A percentile compares a stretch with the other conserved stretches of the same genome.
Conservation (phyloP, 2,113 vertebrate genomes). For the Hoplias malabaricus region DNA sequence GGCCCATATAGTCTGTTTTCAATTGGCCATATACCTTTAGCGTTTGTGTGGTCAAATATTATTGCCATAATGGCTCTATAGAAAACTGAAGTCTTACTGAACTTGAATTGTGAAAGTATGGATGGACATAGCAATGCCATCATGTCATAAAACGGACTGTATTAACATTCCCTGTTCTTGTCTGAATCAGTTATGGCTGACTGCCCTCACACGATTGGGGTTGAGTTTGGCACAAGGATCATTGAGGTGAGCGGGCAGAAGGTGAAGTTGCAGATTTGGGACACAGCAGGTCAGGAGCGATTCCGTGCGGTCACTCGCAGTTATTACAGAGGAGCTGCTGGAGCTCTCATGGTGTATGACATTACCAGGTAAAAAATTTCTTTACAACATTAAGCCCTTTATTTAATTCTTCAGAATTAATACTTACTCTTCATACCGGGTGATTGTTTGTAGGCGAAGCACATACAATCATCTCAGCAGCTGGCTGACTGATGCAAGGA, state of each 20-base stretch:
- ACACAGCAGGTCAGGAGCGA: constrained; percentile 96
- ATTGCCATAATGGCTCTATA: too few species aligned
- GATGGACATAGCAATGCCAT: not conserved
- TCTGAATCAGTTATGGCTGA: constrained; percentile 92
- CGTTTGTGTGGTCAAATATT: too few species aligned
- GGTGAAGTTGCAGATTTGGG: constrained; percentile 99
- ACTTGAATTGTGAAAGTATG: too few species aligned
- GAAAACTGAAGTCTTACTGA: too few species aligned
- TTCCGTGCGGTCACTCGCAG: constrained; percentile 97
- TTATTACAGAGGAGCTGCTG: constrained; percentile 97
- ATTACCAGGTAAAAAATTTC: constrained; percentile 75
- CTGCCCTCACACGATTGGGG: constrained; percentile 98
- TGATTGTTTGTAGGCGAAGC: constrained; percentile 83
- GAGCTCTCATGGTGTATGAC: constrained; percentile 98
- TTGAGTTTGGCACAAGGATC: constrained; percentile 98
- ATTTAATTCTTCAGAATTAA: too few species aligned
- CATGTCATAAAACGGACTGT: not conserved
- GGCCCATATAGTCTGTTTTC: not conserved
- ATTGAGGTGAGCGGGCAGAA: constrained; percentile 99
- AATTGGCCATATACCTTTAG: not conserved
- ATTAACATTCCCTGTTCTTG: not conserved
- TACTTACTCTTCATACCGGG: constrained; percentile 29
- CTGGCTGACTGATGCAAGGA: constrained; percentile 98
- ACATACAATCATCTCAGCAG: constrained; percentile 99
- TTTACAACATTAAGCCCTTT: not conserved